A percentile compares a stretch with the other conserved stretches of the same genome.
phyloP scores from a whole-genome alignment of 2,113 vertebrate species.

The Amia ocellicauda region DNA sequence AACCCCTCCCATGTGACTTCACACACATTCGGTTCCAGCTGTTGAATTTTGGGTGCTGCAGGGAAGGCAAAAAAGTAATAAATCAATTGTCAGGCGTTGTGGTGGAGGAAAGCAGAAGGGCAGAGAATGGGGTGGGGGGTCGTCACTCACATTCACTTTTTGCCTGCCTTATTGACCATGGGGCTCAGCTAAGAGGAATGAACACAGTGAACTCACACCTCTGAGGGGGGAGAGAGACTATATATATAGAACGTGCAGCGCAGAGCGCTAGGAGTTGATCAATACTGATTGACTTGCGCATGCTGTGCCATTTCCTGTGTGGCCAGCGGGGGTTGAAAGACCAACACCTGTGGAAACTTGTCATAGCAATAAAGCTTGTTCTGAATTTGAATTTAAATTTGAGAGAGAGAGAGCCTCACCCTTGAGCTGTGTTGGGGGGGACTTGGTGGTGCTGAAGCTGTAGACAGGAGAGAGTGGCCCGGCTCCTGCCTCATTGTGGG shows the following conservation, averaged over 20 bases:
- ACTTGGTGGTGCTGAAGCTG: conserved; percentile 70
- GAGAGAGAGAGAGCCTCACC: conserved; percentile 46
- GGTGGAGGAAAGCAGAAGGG: too few relatives aligned
- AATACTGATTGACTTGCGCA: too few relatives aligned
- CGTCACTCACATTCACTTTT: too few relatives aligned
- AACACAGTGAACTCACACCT: not conserved
- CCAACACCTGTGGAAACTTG: too few relatives aligned
- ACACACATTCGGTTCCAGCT: conserved; percentile 57
- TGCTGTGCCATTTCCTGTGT: not conserved
- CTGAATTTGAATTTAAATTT: too few relatives aligned
- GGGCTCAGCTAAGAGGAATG: not conserved
- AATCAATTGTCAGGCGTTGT: not conserved
- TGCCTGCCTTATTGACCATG: not conserved
- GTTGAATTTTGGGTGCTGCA: conserved; percentile 65
- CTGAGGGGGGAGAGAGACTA: too few relatives aligned
- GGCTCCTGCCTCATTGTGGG: conserved; percentile 64
- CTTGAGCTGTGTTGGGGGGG: conserved; percentile 68
- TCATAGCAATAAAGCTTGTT: too few relatives aligned
- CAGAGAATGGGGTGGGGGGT: too few relatives aligned
- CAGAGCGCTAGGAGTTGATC: too few relatives aligned
- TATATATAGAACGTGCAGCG: too few relatives aligned
- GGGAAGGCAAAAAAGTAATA: not conserved
- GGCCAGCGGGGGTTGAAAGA: not conserved
- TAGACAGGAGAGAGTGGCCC: conserved; percentile 67
- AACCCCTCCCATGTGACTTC: conserved; percentile 72